These are phyloP conservation scores for Etia nguti DNA, from an alignment of 2,113 vertebrate genomes.

Conservation along the genomic window DNA sequence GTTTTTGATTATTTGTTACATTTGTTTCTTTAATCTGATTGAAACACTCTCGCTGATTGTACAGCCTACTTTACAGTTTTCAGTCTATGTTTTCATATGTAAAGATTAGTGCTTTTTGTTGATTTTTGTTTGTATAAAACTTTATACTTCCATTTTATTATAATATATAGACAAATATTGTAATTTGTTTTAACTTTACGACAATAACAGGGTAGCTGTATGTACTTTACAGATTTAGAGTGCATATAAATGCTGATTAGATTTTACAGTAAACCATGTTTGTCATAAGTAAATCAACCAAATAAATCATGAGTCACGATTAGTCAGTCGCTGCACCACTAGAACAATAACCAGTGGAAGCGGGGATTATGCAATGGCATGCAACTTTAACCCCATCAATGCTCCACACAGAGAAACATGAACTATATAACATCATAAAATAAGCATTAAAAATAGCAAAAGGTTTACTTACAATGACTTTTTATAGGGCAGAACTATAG, in stretches of 20 bases:
- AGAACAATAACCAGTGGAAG: background rate
- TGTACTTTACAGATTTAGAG: background rate
- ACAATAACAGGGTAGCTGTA: background rate
- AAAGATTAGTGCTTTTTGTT: background rate
- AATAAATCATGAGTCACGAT: background rate
- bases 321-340: background rate
- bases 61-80: background rate
- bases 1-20: background rate
- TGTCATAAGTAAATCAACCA: background rate
- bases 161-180: background rate
- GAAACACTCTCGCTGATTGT: background rate
- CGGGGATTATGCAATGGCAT: background rate
- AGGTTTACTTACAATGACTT: background rate
- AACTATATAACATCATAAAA: background rate
- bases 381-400: accelerated
- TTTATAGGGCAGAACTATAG: background rate
- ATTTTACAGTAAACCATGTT: background rate
- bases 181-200: background rate
- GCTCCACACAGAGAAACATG: background rate
- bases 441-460: background rate
- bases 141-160: background rate
- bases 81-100: background rate
- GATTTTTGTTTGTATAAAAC: background rate
- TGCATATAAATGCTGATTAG: background rate
- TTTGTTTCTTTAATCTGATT: background rate